phyloP scores from a whole-genome alignment of 2,888 invertebrate genomes.

The Busseola fusca region DNA sequence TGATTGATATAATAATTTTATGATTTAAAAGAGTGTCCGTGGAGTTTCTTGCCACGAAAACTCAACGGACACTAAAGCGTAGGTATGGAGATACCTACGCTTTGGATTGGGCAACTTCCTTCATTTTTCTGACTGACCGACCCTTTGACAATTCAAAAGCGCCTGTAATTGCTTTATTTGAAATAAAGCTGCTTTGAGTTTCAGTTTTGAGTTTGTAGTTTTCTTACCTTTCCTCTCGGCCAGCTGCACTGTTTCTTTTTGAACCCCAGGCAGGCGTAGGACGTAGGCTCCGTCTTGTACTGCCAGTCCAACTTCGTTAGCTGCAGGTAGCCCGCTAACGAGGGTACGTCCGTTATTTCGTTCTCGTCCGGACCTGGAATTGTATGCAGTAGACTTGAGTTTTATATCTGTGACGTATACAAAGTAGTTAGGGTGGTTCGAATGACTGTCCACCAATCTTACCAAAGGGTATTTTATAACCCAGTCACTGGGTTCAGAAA shows the following conservation, averaged over 20 bases:
- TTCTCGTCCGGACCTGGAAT: conserved; percentile 94
- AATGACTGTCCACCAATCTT: not conserved
- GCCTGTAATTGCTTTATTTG: no score
- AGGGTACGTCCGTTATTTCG: conserved; percentile 96
- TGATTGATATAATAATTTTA: no score
- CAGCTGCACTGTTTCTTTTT: conserved; percentile 95
- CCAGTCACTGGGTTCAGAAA: not conserved
- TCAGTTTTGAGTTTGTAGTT: no score
- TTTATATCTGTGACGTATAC: conserved; percentile 10
- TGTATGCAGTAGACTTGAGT: conserved; percentile 6
- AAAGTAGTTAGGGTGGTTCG: not conserved
- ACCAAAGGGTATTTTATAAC: not conserved
- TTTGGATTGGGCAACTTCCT: no score
- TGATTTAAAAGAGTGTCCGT: no score
- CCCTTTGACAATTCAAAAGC: no score
- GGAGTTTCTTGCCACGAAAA: no score
- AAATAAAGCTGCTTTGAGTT: no score
- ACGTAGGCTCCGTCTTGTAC: conserved; percentile 95
- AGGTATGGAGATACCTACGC: no score
- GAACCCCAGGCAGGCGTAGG: conserved; percentile 94
- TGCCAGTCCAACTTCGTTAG: conserved; percentile 96
- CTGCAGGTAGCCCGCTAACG: conserved; percentile 95
- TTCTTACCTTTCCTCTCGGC: conserved; percentile 93
- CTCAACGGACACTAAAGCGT: no score
- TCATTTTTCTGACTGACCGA: no score